Evolutionary conservation across 2,797 vertebrate species (phyloP).

Genomic region (Eremophila alpestris): DNA sequence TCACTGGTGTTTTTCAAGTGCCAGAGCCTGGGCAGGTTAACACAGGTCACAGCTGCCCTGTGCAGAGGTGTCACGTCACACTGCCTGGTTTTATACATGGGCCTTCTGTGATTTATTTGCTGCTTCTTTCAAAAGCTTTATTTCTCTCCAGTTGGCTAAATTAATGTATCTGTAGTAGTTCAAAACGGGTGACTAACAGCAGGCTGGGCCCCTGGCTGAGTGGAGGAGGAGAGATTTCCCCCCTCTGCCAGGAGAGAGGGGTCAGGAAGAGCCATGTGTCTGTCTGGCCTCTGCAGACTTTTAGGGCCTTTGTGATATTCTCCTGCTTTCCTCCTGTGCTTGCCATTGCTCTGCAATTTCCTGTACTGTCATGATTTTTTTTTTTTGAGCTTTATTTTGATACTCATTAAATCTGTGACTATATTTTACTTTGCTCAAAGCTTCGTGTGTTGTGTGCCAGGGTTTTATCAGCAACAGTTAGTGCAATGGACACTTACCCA

Average conservation of each 20-base stretch:
- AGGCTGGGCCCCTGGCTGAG: neutral
- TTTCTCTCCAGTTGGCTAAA: neutral
- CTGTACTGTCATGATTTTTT: neutral
- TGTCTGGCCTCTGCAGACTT: neutral
- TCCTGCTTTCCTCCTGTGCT: neutral
- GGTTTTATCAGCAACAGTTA: neutral
- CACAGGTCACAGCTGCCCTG: neutral
- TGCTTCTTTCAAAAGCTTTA: slow-evolving; percentile 4
- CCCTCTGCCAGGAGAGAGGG: neutral
- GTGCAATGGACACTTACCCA: neutral
- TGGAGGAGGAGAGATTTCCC: neutral
- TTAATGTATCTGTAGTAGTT: neutral
- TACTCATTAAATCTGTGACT: neutral
- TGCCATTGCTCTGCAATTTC: neutral
- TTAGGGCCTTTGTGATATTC: neutral
- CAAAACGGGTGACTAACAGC: neutral
- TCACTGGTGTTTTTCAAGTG: neutral
- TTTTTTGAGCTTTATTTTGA: neutral
- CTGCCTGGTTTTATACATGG: neutral
- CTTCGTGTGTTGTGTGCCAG: neutral
- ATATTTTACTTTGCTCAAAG: neutral
- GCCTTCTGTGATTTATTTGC: neutral
- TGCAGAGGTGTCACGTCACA: fast-evolving
- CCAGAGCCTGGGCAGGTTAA: neutral
- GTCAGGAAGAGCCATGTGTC: neutral